Evolutionary conservation across 2,113 vertebrate species (phyloP).

Genomic region (Centropristis striata): DNA sequence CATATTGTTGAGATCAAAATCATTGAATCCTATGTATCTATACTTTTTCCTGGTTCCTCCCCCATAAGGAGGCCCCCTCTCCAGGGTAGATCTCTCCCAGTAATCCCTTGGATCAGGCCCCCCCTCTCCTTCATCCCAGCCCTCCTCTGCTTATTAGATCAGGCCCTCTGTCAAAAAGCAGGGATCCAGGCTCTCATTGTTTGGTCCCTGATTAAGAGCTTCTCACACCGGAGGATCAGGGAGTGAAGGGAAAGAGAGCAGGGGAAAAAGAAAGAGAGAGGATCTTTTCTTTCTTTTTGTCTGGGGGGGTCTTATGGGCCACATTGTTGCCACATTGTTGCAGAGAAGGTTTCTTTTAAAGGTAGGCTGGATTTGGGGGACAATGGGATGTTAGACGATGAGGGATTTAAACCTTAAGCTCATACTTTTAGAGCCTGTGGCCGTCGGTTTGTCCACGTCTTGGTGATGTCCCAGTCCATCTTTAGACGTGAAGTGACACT

Average conservation of each 20-base stretch:
- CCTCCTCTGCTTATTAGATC: conserved; percentile 81
- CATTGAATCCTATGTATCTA: too few relatives aligned
- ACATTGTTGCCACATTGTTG: conserved; percentile 81
- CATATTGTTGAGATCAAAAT: too few relatives aligned
- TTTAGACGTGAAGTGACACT: conserved; percentile 33
- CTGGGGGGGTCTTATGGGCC: conserved; percentile 68
- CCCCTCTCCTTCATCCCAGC: conserved; percentile 25
- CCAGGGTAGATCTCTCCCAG: conserved; percentile 73
- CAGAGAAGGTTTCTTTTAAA: conserved; percentile 75
- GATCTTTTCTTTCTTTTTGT: conserved; percentile 70
- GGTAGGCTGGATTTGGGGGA: conserved; percentile 69
- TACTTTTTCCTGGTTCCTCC: conserved; percentile 6
- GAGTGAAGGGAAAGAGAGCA: conserved; percentile 59
- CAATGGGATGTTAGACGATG: conserved; percentile 83
- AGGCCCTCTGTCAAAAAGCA: conserved; percentile 75
- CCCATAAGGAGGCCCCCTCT: conserved; percentile 39
- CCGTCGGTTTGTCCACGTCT: conserved; percentile 20
- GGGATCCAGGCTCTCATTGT: conserved; percentile 82
- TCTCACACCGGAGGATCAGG: conserved; percentile 79
- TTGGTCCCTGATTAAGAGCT: conserved; percentile 87
- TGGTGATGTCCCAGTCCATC: conserved; percentile 28
- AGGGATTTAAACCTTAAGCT: conserved; percentile 76
- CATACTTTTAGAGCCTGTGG: conserved; percentile 48
- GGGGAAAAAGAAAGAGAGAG: conserved; percentile 59
- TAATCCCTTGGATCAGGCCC: conserved; percentile 82